Base-by-base conservation (phyloP, 2,888 invertebrate genomes). In the Atrina japonica region DNA sequence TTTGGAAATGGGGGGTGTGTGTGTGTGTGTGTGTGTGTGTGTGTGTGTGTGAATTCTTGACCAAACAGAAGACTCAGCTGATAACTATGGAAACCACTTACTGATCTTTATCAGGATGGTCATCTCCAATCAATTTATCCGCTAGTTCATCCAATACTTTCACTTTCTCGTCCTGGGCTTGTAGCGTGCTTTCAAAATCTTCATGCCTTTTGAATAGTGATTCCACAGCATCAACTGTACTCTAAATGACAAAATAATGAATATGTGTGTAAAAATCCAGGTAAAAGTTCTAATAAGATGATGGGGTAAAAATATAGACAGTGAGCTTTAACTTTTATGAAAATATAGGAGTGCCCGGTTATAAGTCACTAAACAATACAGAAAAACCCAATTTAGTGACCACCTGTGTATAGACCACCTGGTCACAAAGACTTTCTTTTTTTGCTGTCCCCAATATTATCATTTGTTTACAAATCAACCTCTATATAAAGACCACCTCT, bases 131-230 rank as follows among this genome's bases (percentile, higher is more conserved):
- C 6, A 98, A 92, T 76, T 94, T 94, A 79, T 96, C 94, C 0
- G 98, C 97, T 71, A 95, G 94, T 81, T 95, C 95, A 80, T 93
- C 94, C 89, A 98, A 96, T 16, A 94, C 94, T 73, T 95, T 94
- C 11, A 98, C 91, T 45, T 97, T 93, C 83, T 98, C 97, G 87
- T 98, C 98, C 91, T 99, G 98, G 0, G 97, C 98, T 75, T 93
- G 93, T 23, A 99, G 92, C 0, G 96, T 96, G 83, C 96, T 96
- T 88, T 97, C 96, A 90, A 99, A 94, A 91, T 98, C 97, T 87
- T 96, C 94, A 90, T 99, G 98, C 25, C 97, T 94, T 91, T 98
- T 98, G 65, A 97, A 91, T 71, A 98, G 93, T 0, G 97, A 96
- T 88, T 97, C 97, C 3, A 97, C 97, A 64, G 88, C 90, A 74